Evolutionary conservation across 2,113 vertebrate species (phyloP).

Genomic region (Empidonax alnorum): DNA sequence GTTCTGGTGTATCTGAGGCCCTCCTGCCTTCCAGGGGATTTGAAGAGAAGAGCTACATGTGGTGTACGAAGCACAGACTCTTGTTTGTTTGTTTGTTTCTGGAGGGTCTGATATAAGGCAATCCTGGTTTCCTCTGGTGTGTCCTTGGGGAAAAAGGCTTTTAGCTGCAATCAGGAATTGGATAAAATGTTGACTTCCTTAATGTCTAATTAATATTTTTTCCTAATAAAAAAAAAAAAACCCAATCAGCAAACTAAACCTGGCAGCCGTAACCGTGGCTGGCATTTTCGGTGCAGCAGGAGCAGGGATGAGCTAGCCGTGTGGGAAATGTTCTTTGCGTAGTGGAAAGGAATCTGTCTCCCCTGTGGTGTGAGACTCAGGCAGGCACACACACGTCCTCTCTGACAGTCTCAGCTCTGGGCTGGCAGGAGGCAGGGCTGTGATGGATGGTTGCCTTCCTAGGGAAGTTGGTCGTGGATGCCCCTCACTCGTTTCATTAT

Average conservation of each 20-base stretch:
- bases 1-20: background rate
- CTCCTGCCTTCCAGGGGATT: background rate
- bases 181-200: background rate
- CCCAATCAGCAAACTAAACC: background rate
- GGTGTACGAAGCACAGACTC: background rate
- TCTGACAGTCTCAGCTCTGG: background rate
- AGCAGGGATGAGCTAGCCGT: background rate
- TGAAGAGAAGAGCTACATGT: background rate
- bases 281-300: background rate
- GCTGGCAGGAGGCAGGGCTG: background rate
- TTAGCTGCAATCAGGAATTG: background rate
- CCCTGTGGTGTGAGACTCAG: background rate
- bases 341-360: background rate
- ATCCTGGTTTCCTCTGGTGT: background rate
- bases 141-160: background rate
- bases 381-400: background rate
- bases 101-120: background rate
- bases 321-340: background rate
- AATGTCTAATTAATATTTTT: background rate
- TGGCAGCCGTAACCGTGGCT: background rate
- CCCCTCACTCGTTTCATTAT: constrained; percentile 44
- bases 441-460: constrained; percentile 56
- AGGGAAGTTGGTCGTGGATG: background rate
- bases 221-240: background rate
- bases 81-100: background rate